Percentiles rank a stretch among this genome's conserved stretches.
Conservation (phyloP, 2,113 vertebrate species). For the Labrus mixtus region DNA sequence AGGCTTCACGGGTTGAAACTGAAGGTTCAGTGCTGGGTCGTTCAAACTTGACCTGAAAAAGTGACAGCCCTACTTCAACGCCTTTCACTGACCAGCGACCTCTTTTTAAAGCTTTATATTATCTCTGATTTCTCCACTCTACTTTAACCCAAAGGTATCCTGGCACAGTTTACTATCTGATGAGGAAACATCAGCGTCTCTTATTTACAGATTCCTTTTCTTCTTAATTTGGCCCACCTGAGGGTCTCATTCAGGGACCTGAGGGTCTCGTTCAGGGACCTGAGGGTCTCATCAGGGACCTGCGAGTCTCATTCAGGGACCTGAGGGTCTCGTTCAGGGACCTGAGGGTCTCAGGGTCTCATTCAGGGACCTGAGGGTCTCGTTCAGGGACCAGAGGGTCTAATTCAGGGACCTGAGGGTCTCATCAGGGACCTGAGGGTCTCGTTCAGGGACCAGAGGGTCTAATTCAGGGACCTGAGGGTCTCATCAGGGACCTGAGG, state of each 20-base stretch:
- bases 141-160: too few species aligned
- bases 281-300: not conserved
- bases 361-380: not conserved
- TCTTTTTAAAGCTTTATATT: not conserved
- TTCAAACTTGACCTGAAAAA: not conserved
- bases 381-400: not conserved
- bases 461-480: not conserved
- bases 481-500: not conserved
- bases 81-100: not conserved
- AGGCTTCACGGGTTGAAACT: not conserved
- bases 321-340: not conserved
- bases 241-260: not conserved
- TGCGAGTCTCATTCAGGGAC: not conserved
- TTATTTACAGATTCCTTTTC: slow-evolving; percentile 3
- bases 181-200: too few species aligned
- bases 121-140: not conserved
- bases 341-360: too few species aligned
- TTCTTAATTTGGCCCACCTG: not conserved
- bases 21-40: too few species aligned
- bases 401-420: not conserved
- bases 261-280: not conserved
- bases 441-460: not conserved
- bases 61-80: not conserved
- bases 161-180: too few species aligned
- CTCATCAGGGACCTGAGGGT: not conserved